Conservation (phyloP, 2,888 invertebrate genomes). For the Tenthredo scrophulariae region DNA sequence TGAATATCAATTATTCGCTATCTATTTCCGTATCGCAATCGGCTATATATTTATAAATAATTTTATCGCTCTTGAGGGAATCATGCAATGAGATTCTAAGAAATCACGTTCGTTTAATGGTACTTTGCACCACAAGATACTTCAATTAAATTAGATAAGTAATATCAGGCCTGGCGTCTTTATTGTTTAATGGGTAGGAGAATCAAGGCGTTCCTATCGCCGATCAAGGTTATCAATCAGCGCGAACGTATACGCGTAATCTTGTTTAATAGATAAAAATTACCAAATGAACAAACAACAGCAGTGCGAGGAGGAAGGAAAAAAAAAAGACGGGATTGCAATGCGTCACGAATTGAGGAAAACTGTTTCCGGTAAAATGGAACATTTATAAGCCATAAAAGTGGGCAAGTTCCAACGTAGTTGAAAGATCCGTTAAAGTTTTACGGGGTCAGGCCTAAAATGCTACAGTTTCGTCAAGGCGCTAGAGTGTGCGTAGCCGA, state of each 20-base stretch:
- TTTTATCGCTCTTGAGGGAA: neutral
- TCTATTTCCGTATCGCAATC: neutral
- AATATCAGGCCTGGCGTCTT: neutral
- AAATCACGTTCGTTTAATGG: neutral
- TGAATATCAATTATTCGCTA: neutral
- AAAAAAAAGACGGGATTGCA: neutral
- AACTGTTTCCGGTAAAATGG: conserved; percentile 67
- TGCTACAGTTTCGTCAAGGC: conserved; percentile 2
- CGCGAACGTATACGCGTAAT: neutral
- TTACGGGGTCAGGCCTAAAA: conserved; percentile 64
- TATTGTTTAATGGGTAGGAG: neutral
- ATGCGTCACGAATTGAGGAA: neutral
- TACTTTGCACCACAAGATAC: neutral
- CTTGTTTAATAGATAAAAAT: neutral
- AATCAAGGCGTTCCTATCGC: neutral
- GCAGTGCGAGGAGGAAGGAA: neutral
- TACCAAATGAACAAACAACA: neutral
- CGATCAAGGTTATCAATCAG: neutral
- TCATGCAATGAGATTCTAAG: neutral
- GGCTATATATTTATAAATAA: neutral
- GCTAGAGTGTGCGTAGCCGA: neutral
- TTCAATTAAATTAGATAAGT: neutral
- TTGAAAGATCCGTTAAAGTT: conserved; percentile 74
- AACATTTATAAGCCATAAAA: conserved; percentile 72
- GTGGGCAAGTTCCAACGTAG: conserved; percentile 54